These are phyloP conservation scores for Arctia plantaginis DNA, from an alignment of 2,888 invertebrate genomes.

Conservation along the genomic window DNA sequence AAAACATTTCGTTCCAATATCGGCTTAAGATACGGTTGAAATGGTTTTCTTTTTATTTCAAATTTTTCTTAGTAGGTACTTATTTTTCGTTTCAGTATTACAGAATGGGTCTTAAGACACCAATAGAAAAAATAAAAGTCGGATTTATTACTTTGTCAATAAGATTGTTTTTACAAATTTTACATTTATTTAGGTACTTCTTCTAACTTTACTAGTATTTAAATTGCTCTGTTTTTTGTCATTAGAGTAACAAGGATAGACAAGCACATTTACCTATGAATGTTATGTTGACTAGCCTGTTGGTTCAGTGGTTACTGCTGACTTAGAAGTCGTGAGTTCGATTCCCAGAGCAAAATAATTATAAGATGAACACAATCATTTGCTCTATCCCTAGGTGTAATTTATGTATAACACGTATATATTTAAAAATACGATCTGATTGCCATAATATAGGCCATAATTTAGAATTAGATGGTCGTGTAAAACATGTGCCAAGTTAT, in stretches of 20 bases:
- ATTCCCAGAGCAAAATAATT: neutral
- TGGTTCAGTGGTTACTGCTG: neutral
- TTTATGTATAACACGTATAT: too few relatives aligned
- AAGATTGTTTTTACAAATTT: neutral
- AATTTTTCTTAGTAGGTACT: constrained; percentile 13
- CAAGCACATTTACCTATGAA: neutral
- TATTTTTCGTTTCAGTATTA: neutral
- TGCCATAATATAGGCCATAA: too few relatives aligned
- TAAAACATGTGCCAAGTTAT: too few relatives aligned
- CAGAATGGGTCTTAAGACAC: constrained; percentile 1
- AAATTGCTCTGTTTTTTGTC: neutral
- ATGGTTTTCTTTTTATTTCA: constrained; percentile 3
- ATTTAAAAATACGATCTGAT: too few relatives aligned
- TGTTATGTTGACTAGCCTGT: neutral
- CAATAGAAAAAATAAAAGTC: neutral
- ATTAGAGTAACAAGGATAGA: neutral
- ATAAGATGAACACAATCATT: too few relatives aligned
- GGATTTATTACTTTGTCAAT: neutral
- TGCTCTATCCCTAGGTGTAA: too few relatives aligned
- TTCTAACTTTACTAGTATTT: neutral
- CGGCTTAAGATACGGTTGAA: constrained; percentile 41
- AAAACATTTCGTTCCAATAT: constrained; percentile 47
- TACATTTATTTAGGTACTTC: neutral
- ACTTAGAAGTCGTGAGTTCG: neutral
- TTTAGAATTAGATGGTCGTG: neutral